Percentiles rank a stretch among this genome's conserved stretches.
phyloP scores from a whole-genome alignment of 2,797 vertebrate genomes.

The Sebastiscus albofasciatus region DNA sequence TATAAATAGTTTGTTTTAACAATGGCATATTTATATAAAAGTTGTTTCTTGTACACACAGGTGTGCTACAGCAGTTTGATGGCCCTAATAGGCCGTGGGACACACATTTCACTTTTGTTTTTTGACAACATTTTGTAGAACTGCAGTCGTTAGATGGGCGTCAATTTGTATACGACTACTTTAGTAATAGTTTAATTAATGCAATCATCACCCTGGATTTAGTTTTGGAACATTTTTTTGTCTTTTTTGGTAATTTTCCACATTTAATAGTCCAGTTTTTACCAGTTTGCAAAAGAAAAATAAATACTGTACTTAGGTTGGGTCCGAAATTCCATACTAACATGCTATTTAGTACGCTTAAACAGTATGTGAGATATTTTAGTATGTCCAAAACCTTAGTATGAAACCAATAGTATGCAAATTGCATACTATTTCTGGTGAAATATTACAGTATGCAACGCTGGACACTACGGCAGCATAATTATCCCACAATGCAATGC shows the following conservation, averaged over 20 bases:
- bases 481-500: no score
- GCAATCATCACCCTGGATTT: neutral
- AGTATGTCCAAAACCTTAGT: accelerated
- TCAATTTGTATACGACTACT: neutral
- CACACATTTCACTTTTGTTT: neutral
- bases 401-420: neutral
- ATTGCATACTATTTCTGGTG: no score
- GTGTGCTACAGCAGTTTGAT: neutral
- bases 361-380: no score
- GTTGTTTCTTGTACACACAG: neutral
- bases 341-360: no score
- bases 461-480: no score
- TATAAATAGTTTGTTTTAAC: neutral
- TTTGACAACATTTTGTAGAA: neutral
- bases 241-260: neutral
- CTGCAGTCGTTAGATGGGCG: neutral
- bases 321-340: no score
- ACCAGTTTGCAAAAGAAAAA: neutral
- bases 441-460: no score
- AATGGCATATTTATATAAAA: neutral
- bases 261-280: neutral
- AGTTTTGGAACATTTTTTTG: neutral
- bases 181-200: neutral
- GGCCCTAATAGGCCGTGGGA: neutral
- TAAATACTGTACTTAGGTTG: neutral